Percentiles rank a stretch among this genome's conserved stretches.
Conservation (phyloP, 2,113 vertebrate genomes). For the Salvelinus fontinalis region DNA sequence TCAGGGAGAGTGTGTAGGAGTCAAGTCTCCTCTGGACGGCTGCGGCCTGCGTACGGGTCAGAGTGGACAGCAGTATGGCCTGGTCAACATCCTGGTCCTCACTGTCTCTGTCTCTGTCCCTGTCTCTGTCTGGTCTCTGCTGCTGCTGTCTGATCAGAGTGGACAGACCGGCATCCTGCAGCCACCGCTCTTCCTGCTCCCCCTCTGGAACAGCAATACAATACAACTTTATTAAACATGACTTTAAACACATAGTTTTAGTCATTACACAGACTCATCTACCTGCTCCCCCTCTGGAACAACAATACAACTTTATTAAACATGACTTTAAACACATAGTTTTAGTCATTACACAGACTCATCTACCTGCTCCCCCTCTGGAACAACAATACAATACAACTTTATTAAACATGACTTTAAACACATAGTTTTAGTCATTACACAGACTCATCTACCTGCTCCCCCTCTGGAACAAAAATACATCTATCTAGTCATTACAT, state of each 20-base stretch:
- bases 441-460: constrained; percentile 72
- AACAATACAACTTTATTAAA: too few species aligned
- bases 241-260: too few species aligned
- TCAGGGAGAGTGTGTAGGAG: constrained; percentile 78
- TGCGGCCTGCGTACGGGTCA: constrained; percentile 84
- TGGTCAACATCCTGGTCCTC: constrained; percentile 72
- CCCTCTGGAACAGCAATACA: constrained; percentile 70
- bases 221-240: not conserved
- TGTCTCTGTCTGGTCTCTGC: not conserved
- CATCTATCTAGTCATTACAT: too few species aligned
- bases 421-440: too few species aligned
- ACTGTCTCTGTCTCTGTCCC: not conserved
- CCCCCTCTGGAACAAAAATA: constrained; percentile 73
- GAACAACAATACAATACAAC: too few species aligned
- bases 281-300: too few species aligned
- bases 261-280: too few species aligned
- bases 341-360: too few species aligned
- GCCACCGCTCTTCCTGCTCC: constrained; percentile 85
- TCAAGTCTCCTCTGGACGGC: constrained; percentile 83
- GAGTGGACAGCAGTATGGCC: constrained; percentile 81
- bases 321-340: too few species aligned
- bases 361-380: too few species aligned
- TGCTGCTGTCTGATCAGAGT: constrained; percentile 75
- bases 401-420: too few species aligned
- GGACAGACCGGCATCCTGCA: constrained; percentile 82